A percentile compares a stretch with the other conserved stretches of the same genome.
phyloP scores from a whole-genome alignment of 2,797 vertebrate genomes.

The Euthynnus affinis region DNA sequence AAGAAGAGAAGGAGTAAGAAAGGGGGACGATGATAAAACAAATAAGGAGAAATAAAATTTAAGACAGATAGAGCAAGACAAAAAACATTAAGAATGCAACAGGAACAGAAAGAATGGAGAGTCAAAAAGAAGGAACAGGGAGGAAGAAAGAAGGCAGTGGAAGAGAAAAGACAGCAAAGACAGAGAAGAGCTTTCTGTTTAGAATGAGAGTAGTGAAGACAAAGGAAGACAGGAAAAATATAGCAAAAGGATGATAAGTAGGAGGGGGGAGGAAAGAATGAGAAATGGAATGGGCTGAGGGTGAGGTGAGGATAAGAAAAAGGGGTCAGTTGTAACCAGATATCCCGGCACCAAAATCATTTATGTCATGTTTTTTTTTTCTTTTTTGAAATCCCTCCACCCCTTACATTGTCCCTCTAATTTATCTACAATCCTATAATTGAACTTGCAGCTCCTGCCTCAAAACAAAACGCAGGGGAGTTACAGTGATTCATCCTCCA shows the following conservation, averaged over 20 bases:
- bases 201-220: constrained; percentile 1
- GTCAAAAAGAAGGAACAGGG: neutral
- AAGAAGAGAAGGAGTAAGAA: constrained; percentile 7
- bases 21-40: constrained; percentile 14
- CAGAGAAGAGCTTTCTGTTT: neutral
- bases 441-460: constrained; percentile 57
- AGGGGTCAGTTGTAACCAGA: constrained; percentile 59
- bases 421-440: constrained; percentile 75
- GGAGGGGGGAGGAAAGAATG: constrained; percentile 9
- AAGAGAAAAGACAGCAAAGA: neutral
- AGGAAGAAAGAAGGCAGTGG: neutral
- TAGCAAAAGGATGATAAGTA: constrained; percentile 8
- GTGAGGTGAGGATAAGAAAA: constrained; percentile 52
- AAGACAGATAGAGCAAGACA: neutral
- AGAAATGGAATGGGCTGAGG: constrained; percentile 39
- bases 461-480: constrained; percentile 52
- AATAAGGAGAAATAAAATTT: constrained; percentile 2
- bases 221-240: constrained; percentile 1
- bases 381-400: constrained; percentile 27
- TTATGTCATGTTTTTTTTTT: constrained; percentile 44
- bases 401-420: constrained; percentile 47
- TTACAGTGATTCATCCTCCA: constrained; percentile 51
- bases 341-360: constrained; percentile 52
- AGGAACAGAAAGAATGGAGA: constrained; percentile 4
- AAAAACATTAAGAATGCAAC: constrained; percentile 5